phyloP scores from a whole-genome alignment of 2,888 invertebrate species.

The Macrosiphum euphorbiae region DNA sequence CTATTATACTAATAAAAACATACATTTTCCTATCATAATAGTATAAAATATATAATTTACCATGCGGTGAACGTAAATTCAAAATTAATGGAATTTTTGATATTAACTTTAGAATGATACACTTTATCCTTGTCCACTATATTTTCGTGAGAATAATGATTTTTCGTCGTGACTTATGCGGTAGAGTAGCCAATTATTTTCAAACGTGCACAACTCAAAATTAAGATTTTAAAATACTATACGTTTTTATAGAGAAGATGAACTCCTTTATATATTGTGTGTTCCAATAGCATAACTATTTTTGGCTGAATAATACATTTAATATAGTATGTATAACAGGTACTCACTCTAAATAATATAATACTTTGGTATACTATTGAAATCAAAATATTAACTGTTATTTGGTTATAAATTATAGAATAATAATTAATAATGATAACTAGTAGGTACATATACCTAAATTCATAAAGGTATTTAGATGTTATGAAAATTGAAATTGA shows the following conservation, averaged over 20 bases:
- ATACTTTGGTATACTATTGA: neutral
- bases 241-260: neutral
- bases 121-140: neutral
- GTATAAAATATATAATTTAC: neutral
- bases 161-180: slow-evolving; percentile 52
- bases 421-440: neutral
- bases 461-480: neutral
- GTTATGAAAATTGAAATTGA: neutral
- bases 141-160: slow-evolving; percentile 38
- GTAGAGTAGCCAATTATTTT: neutral
- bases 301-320: neutral
- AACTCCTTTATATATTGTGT: neutral
- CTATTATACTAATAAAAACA: neutral
- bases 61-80: neutral
- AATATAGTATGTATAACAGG: neutral
- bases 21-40: neutral
- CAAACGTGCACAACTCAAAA: slow-evolving; percentile 19
- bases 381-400: neutral
- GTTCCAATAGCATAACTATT: neutral
- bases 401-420: neutral
- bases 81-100: neutral
- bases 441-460: neutral
- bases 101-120: slow-evolving; percentile 19
- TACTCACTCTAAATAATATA: neutral
- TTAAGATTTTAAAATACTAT: neutral